Percentiles rank a stretch among this genome's conserved stretches.
phyloP scores from a whole-genome alignment of 2,888 invertebrate genomes.

The Germaria angustata region DNA sequence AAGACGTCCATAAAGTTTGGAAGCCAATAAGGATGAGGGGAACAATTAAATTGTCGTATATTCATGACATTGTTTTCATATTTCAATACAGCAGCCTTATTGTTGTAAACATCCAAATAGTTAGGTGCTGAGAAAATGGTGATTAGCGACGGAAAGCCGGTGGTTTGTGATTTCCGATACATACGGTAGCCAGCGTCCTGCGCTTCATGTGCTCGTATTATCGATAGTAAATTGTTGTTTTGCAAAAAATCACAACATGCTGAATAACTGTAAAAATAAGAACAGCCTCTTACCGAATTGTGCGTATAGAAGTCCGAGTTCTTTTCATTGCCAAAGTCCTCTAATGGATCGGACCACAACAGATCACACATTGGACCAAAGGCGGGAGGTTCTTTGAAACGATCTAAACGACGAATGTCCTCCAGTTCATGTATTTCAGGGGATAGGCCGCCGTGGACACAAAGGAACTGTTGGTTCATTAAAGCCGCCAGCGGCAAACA shows the following conservation, averaged over 20 bases:
- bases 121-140: constrained; percentile 99
- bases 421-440: constrained; percentile 99
- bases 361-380: constrained; percentile 99
- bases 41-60: constrained; percentile 99
- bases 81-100: constrained; percentile 99
- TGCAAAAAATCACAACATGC: constrained; percentile 99
- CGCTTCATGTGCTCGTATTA: constrained; percentile 99
- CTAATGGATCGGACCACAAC: constrained; percentile 99
- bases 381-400: constrained; percentile 99
- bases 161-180: constrained; percentile 99
- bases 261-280: constrained; percentile 99
- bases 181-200: constrained; percentile 99
- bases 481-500: constrained; percentile 99
- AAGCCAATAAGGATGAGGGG: constrained; percentile 99
- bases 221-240: constrained; percentile 99
- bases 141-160: constrained; percentile 99
- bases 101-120: constrained; percentile 99
- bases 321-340: constrained; percentile 98
- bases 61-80: constrained; percentile 99
- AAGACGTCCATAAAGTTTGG: constrained; percentile 99
- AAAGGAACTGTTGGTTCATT: constrained; percentile 99
- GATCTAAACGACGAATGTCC: constrained; percentile 98
- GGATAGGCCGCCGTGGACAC: constrained; percentile 99
- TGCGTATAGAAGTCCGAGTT: constrained; percentile 99
- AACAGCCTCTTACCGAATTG: constrained; percentile 99